Base-by-base conservation (phyloP, 2,113 vertebrate genomes). In the Nycticebus coucang region DNA sequence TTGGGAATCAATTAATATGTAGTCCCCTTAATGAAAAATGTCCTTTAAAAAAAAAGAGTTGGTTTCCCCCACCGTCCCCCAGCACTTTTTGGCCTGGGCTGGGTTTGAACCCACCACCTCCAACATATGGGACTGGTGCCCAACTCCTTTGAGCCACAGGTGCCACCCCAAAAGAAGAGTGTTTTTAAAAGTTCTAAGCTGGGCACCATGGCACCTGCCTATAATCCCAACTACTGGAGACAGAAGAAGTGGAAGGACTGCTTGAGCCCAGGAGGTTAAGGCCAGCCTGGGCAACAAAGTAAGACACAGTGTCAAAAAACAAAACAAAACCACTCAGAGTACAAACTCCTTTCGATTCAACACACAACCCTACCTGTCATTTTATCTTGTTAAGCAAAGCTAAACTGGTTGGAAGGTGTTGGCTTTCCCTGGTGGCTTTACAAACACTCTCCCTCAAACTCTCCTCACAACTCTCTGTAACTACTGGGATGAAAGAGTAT, bases 341-440 rank as follows among this genome's bases (percentile, higher is more conserved):
- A 35, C 6, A 71, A 91, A 12, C 5, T 89, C 53, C 93, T 90
- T 88, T 35, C 62, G 50, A 55, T 88, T 92, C 66, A 68, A 92
- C 37, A 15, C 30, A 60, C 5, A 68, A 71, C 37, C 72, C 2
- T 81, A 69, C 2, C 86, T 77, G 64, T 74, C 71, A 94, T 26
- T 66, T 15, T 28, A 26, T 79, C 33, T 55, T 87, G 71, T 97
- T 91, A 95, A 91, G 77, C 37, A 90, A 53, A 79, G 69, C 84
- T 95, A 69, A 92, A 90, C 0, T 86, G 74, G 26, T 3, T 2
- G 17, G 53, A 71, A 17, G 41, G 50, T 4, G 12, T 37, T 95
- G 83, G n/a, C 91, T 87, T 95, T 94, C 93, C 93, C 62, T 92
- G 75, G n/a, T 93, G 95, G 92, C 77, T 97, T 89, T 33, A 3